Evolutionary conservation across 2,113 vertebrate genomes (phyloP), one percentile per base, ranked within the genome.

Genomic region (Sminthopsis crassicaudata): DNA sequence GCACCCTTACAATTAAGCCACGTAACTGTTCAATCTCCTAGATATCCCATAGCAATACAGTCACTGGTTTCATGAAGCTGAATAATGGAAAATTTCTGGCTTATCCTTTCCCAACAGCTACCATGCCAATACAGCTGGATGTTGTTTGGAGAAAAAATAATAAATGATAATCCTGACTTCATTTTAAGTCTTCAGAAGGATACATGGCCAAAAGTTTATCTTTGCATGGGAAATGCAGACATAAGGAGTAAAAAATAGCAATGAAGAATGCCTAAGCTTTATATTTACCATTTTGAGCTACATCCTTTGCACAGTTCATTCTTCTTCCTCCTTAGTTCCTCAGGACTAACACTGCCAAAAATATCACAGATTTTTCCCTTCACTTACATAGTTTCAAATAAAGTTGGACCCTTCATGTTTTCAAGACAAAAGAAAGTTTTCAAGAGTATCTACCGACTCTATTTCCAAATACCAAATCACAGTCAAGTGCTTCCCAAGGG

Each of bases 371-470:
- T 84, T 52, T 90, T 94, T 88, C n/a, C 60, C 14, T 76, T 67
- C 84, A 60, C 50, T 94, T 84, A 84, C 67, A 60, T 90, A 76
- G 54, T 27, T 96, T 36, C 90, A 5, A 53, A 89, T 90, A 92
- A 90, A 55, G 48, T 92, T 84, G 93, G 91, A 26, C 67, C 9
- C 25, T 42, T 51, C 46, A 90, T 90, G 67, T 51, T 94, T 95
- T 96, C 8, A 88, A 90, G 8, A 9, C 55, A 19, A 90, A 92
- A 94, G 91, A 51, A 94, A 84, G 36, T 89, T 1, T 46, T 90
- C 46, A 76, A 46, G 2, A 92, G 91, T 26, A 52, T 92, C 4
- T 10, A 27, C 25, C 46, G 60, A 36, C 0, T n/a, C 90, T 55
- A 91, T 88, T 92, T 55, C 26, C 55, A 53, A 11, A 76, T 46